A percentile compares a stretch with the other conserved stretches of the same genome.
These are phyloP conservation scores for Crematogaster levior DNA, from an alignment of 2,888 invertebrate genomes.

Conservation along the genomic window DNA sequence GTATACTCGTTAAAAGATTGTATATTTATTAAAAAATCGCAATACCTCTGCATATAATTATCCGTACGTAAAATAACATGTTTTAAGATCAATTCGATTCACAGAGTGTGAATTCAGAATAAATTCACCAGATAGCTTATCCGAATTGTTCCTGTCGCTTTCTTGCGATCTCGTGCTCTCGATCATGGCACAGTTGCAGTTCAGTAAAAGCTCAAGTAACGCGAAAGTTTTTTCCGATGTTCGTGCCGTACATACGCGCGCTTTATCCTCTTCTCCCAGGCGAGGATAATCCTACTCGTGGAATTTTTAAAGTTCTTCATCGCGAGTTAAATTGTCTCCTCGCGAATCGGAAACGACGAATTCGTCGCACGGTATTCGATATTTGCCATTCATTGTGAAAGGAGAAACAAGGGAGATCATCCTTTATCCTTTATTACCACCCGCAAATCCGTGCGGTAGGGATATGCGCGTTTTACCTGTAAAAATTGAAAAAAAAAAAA, in stretches of 20 bases:
- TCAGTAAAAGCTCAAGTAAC: slow-evolving; percentile 6
- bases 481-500: too few species aligned
- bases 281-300: slow-evolving; percentile 12
- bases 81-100: not conserved
- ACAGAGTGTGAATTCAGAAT: not conserved
- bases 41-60: not conserved
- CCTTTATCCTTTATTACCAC: slow-evolving; percentile 39
- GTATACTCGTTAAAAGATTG: too few species aligned
- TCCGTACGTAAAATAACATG: not conserved
- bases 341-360: slow-evolving; percentile 30
- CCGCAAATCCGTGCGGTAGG: slow-evolving; percentile 18
- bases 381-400: not conserved
- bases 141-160: not conserved
- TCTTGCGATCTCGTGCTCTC: not conserved
- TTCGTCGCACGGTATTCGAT: not conserved
- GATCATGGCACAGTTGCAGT: slow-evolving; percentile 4
- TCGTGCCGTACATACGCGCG: not conserved
- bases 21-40: not conserved
- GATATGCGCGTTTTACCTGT: slow-evolving; percentile 30
- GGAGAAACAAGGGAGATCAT: not conserved
- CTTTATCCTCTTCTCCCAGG: slow-evolving; percentile 12
- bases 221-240: slow-evolving; percentile 17
- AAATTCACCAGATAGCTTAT: not conserved
- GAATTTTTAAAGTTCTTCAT: slow-evolving; percentile 42
- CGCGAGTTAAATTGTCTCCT: slow-evolving; percentile 26